These are phyloP conservation scores for Rhopalosiphum nymphaeae DNA, from an alignment of 2,888 invertebrate genomes.

Conservation along the genomic window DNA sequence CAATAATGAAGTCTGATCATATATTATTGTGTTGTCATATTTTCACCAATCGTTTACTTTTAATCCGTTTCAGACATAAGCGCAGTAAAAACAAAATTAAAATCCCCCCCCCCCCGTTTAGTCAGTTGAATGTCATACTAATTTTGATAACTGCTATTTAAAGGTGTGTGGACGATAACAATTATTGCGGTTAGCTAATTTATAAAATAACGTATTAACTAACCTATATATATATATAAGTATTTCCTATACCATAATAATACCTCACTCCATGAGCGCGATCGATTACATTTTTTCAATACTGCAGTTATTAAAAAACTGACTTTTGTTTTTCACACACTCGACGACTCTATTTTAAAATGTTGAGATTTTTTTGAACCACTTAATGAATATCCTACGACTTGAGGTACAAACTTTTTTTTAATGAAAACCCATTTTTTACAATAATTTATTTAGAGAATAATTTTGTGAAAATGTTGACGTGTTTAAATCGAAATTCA, in stretches of 20 bases:
- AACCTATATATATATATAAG: not conserved
- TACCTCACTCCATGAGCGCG: too few relatives aligned
- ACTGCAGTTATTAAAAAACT: too few relatives aligned
- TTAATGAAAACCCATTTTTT: too few relatives aligned
- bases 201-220: not conserved
- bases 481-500: too few relatives aligned
- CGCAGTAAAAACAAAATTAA: not conserved
- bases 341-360: too few relatives aligned
- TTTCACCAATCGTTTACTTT: not conserved
- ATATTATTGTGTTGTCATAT: not conserved
- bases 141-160: not conserved
- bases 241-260: not conserved
- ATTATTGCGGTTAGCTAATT: not conserved
- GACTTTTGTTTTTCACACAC: too few relatives aligned
- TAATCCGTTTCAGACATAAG: not conserved
- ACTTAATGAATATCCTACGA: too few relatives aligned
- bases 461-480: too few relatives aligned
- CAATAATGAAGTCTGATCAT: not conserved
- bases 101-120: not conserved
- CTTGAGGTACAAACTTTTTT: too few relatives aligned
- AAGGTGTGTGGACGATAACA: not conserved
- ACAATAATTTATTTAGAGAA: too few relatives aligned
- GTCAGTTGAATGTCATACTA: not conserved
- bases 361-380: too few relatives aligned
- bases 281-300: too few relatives aligned